Base-by-base conservation (phyloP, 1,140 invertebrate genomes). In the Drosophila watanabei region DNA sequence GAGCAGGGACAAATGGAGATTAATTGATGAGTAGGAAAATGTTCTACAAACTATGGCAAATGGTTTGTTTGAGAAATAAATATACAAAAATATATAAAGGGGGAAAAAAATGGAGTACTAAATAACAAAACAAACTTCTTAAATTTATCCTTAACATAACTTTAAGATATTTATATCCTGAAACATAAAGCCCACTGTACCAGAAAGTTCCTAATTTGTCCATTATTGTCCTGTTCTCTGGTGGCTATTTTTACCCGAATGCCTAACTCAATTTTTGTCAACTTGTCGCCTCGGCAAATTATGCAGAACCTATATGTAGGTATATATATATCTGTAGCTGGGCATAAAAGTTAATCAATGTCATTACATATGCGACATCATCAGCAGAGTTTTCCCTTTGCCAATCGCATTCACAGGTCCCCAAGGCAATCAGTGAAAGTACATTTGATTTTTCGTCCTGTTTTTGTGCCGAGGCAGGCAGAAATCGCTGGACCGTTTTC, bases 371-470 rank as follows among this genome's bases (percentile, higher is more conserved):
- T 78, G 72, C 73, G 56, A 37, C 48, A 33, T 60, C 75, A 59
- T 69, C 73, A 51, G 69, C 80, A 73, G 69, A 62, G 76, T 78
- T 51, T 41, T 68, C 62, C 49, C 68, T 39, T 69, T 56, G 68
- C 32, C 37, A 69, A 69, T 71, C 68, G 63, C 78, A 83, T 73
- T 80, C 61, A 33, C 49, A 75, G 56, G 80, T 88, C 84, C 84
- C 84, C 69, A 88, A 88, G 85, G 85, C 84, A 88, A 88, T 88
- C 84, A 88, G 84, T 60, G 66, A 71, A 77, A 87, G 72, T 86
- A 87, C 83, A 88, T 87, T 87, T 87, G 85, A 88, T 89, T 88
- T 88, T 88, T 88, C 72, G 78, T 61, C 65, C 51, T 57, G 59
- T 65, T 49, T 68, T 57, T 57, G 54, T 57, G 64, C 65, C 59